A percentile compares a stretch with the other conserved stretches of the same genome.
Evolutionary conservation across 1,140 invertebrate genomes (phyloP).

Genomic region (Piezodorus guildinii): DNA sequence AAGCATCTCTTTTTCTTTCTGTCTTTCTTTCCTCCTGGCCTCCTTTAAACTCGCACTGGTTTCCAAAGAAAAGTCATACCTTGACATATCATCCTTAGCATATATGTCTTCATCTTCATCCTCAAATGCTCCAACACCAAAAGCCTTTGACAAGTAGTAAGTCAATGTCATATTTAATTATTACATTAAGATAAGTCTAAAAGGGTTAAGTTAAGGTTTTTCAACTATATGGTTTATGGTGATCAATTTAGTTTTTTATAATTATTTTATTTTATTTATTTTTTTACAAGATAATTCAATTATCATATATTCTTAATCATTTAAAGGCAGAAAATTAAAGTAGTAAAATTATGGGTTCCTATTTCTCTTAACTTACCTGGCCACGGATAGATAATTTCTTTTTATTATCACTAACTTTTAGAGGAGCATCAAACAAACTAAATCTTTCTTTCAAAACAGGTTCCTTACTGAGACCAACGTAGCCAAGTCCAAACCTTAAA

Average conservation of each 20-base stretch:
- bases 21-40: slow-evolving; percentile 16
- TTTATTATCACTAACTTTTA: slow-evolving; percentile 37
- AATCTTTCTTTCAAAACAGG: background rate
- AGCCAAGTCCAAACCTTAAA: background rate
- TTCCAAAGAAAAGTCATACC: slow-evolving; percentile 80
- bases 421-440: slow-evolving; percentile 7
- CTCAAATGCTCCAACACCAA: slow-evolving; percentile 95
- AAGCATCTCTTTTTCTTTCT: slow-evolving; percentile 16
- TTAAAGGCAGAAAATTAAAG: too few relatives aligned
- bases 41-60: slow-evolving; percentile 25
- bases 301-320: too few relatives aligned
- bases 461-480: background rate
- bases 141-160: slow-evolving; percentile 53
- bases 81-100: slow-evolving; percentile 73
- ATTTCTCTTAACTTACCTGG: slow-evolving; percentile 47
- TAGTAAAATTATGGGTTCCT: too few relatives aligned
- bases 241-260: too few relatives aligned
- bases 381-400: slow-evolving; percentile 72
- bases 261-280: too few relatives aligned
- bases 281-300: too few relatives aligned
- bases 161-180: too few relatives aligned
- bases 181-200: too few relatives aligned
- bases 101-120: slow-evolving; percentile 95
- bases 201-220: too few relatives aligned
- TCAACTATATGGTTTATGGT: too few relatives aligned